Evolutionary conservation across 2,888 invertebrate species (phyloP).

Genomic region (Drosophila differens): DNA sequence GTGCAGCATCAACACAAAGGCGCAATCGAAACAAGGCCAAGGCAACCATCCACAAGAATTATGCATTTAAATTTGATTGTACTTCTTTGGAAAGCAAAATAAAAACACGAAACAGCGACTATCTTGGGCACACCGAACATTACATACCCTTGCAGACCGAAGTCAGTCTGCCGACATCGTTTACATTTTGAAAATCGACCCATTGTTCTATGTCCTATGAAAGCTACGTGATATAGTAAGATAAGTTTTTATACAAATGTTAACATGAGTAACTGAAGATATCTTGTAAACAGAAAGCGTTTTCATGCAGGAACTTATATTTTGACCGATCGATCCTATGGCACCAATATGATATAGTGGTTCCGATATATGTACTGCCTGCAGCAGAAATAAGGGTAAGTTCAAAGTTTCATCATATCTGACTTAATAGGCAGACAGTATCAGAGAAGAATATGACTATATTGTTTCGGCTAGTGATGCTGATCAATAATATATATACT

Average conservation of each 20-base stretch:
- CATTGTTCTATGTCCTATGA: background rate
- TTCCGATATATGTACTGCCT: background rate
- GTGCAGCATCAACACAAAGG: slow-evolving; percentile 13
- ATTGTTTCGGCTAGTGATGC: too few species aligned
- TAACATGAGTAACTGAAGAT: background rate
- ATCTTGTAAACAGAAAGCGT: background rate
- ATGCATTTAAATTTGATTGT: slow-evolving; percentile 23
- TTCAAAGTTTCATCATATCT: background rate
- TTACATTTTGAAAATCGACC: background rate
- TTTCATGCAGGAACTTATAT: background rate
- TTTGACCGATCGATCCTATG: background rate
- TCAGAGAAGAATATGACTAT: background rate
- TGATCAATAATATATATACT: background rate
- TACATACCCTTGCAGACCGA: background rate
- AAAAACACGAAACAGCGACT: background rate
- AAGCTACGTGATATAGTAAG: background rate
- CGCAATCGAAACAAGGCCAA: slow-evolving; percentile 21
- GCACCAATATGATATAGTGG: background rate
- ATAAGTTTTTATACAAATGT: background rate
- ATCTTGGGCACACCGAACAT: background rate
- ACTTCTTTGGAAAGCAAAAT: background rate
- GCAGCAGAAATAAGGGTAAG: background rate
- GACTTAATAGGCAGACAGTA: background rate
- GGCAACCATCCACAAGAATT: slow-evolving; percentile 35
- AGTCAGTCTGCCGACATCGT: too few species aligned